These are phyloP conservation scores for Motacilla tschutschensis DNA, from an alignment of 2,113 vertebrate species.

Conservation along the genomic window DNA sequence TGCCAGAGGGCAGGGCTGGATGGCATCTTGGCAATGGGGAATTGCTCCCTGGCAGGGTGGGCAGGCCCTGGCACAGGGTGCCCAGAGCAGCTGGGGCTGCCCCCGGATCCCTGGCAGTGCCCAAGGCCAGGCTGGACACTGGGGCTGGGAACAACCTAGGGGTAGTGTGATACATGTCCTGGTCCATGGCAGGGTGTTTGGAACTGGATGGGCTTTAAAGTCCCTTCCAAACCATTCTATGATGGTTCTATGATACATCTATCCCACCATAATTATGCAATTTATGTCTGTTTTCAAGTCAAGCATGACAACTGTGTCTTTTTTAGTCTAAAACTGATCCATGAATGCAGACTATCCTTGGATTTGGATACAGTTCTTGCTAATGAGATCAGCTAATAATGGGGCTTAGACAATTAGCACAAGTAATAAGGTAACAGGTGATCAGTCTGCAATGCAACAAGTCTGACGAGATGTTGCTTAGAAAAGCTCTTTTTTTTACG, in stretches of 20 bases:
- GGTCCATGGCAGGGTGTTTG: not conserved
- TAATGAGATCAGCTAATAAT: not conserved
- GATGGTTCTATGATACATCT: not conserved
- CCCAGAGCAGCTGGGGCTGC: not conserved
- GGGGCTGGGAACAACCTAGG: not conserved
- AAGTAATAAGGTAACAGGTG: not conserved
- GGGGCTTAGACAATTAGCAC: not conserved
- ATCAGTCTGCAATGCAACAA: not conserved
- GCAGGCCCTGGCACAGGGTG: not conserved
- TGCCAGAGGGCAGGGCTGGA: not conserved
- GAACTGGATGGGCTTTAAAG: accelerated
- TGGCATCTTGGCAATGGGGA: accelerated
- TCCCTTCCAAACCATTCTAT: not conserved
- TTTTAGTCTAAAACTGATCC: not conserved
- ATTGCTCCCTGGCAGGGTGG: not conserved
- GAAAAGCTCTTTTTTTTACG: not conserved
- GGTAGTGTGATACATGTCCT: not conserved
- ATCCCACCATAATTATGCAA: not conserved
- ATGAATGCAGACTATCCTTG: not conserved
- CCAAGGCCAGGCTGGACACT: not conserved
- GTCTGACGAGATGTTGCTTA: not conserved
- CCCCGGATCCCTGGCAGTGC: not conserved
- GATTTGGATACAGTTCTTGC: not conserved
- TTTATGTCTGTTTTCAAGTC: not conserved
- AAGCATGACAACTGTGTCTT: accelerated